Conservation (phyloP, 2,113 vertebrate genomes). For the Chaenocephalus aceratus region DNA sequence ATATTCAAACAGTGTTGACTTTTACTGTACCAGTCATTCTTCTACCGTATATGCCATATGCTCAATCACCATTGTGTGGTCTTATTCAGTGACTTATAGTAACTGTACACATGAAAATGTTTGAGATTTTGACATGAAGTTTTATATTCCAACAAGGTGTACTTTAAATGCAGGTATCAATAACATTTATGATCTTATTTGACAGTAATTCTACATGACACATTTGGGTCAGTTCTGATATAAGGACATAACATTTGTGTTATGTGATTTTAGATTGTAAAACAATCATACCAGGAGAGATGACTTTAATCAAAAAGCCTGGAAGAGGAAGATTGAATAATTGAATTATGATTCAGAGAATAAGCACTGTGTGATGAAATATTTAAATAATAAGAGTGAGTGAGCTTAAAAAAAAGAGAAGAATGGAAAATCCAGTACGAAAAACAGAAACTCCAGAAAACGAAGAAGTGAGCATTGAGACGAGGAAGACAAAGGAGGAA, state of each 20-base stretch:
- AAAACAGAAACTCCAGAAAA: constrained; percentile 15
- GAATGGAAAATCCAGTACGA: background rate
- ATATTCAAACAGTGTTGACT: no score
- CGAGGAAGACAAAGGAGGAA: constrained; percentile 22
- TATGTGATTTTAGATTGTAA: background rate
- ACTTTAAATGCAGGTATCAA: background rate
- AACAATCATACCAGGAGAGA: background rate
- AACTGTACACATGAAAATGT: no score
- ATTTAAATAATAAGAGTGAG: constrained; percentile 16
- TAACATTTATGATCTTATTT: background rate
- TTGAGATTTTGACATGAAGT: no score
- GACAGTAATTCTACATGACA: background rate
- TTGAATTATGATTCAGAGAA: background rate
- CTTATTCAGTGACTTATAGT: no score
- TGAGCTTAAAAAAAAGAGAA: background rate
- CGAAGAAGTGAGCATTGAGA: constrained; percentile 33
- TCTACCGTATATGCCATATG: no score
- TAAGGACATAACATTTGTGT: background rate
- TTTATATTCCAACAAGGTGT: no score
- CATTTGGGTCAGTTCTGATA: no score
- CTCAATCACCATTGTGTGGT: no score
- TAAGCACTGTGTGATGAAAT: background rate
- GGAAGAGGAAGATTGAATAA: constrained; percentile 1
- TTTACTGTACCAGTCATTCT: no score
- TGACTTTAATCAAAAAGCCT: background rate